phyloP scores from a whole-genome alignment of 2,113 vertebrate species.

The Antechinus flavipes region DNA sequence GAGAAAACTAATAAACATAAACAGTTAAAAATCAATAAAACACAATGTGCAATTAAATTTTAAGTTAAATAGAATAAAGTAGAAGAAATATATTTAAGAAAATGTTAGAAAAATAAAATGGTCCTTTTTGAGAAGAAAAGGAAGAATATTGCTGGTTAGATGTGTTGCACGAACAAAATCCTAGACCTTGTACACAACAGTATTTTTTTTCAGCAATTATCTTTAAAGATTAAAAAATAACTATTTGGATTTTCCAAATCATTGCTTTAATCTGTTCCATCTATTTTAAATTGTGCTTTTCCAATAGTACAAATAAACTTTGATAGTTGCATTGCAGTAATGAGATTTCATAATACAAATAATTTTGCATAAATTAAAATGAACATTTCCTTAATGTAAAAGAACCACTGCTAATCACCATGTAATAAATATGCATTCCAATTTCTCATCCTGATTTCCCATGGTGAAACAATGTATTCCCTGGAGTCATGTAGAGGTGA shows the following conservation, averaged over 20 bases:
- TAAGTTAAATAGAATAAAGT: background rate
- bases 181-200: background rate
- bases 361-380: slow-evolving; percentile 1
- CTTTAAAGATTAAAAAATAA: background rate
- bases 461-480: background rate
- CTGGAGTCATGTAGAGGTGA: background rate
- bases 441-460: background rate
- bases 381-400: background rate
- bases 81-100: background rate
- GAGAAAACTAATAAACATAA: background rate
- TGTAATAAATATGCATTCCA: background rate
- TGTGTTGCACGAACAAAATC: background rate
- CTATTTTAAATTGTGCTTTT: background rate
- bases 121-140: background rate
- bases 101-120: background rate
- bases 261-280: background rate
- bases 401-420: background rate
- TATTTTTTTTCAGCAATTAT: background rate
- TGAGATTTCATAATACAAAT: background rate
- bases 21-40: background rate
- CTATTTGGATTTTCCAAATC: background rate
- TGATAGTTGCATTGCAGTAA: background rate
- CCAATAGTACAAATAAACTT: background rate
- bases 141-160: background rate
- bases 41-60: background rate